Evolutionary conservation across 2,113 vertebrate genomes (phyloP).

Genomic region (Zosterops lateralis): DNA sequence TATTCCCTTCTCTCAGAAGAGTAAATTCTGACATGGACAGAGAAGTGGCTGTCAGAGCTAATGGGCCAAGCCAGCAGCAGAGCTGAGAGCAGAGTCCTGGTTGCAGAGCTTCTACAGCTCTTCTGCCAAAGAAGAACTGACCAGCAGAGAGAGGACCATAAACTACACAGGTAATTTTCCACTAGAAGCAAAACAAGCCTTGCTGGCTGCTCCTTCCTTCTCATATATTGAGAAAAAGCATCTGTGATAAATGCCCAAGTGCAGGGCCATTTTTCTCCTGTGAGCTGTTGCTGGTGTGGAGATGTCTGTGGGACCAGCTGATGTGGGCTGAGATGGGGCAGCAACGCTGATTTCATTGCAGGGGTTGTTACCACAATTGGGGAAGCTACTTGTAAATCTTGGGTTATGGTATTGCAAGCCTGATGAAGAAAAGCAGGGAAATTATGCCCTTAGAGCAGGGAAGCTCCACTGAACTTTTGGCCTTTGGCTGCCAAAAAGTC

Average conservation of each 20-base stretch:
- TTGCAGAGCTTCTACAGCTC: not conserved
- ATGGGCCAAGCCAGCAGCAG: not conserved
- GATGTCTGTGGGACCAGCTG: not conserved
- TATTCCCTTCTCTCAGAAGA: not conserved
- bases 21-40: not conserved
- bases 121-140: constrained; percentile 1
- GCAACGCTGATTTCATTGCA: not conserved
- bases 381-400: not conserved
- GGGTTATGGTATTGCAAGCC: not conserved
- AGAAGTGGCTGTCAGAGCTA: not conserved
- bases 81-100: not conserved
- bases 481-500: not conserved
- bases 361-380: accelerated
- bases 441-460: not conserved
- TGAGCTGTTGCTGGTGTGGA: not conserved
- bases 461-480: not conserved
- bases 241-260: not conserved
- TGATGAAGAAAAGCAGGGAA: not conserved
- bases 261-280: not conserved
- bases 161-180: not conserved
- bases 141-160: not conserved
- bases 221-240: constrained; percentile 33
- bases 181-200: constrained; percentile 22
- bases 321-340: not conserved
- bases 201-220: constrained; percentile 6